These are phyloP conservation scores for Pheosia gnoma DNA, from an alignment of 2,888 invertebrate species.

Conservation along the genomic window DNA sequence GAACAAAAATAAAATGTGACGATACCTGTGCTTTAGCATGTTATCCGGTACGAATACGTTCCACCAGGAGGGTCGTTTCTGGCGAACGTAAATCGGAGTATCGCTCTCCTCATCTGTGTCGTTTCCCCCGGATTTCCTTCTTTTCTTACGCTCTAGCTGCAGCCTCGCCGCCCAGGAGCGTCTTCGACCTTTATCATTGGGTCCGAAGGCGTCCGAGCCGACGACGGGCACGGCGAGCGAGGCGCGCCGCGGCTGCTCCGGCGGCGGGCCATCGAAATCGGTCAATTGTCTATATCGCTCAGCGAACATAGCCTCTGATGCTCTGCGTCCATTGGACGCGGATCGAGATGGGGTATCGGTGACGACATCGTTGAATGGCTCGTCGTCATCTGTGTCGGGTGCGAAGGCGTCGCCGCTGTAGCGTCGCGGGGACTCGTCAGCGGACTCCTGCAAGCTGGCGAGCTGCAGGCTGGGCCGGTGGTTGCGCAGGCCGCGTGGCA, in stretches of 20 bases:
- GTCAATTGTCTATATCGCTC: constrained; percentile 75
- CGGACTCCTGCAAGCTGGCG: constrained; percentile 75
- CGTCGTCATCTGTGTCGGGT: constrained; percentile 73
- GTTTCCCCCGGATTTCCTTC: constrained; percentile 81
- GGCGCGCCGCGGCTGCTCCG: constrained; percentile 73
- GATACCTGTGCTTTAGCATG: constrained; percentile 87
- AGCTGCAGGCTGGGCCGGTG: constrained; percentile 76
- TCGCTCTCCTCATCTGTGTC: constrained; percentile 76
- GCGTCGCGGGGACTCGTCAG: constrained; percentile 72
- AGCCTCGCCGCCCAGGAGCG: constrained; percentile 85
- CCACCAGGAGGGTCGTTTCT: constrained; percentile 95
- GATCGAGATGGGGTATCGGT: constrained; percentile 55
- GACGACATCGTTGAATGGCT: constrained; percentile 60
- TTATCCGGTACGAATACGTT: constrained; percentile 93
- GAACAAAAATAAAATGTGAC: not conserved
- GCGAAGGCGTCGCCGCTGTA: constrained; percentile 69
- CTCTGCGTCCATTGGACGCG: constrained; percentile 70
- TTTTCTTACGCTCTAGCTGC: constrained; percentile 80
- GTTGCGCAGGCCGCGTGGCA: constrained; percentile 61
- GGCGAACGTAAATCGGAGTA: constrained; percentile 79
- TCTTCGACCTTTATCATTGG: constrained; percentile 82
- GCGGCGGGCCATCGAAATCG: constrained; percentile 73
- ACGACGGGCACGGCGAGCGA: constrained; percentile 73
- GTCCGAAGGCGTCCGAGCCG: constrained; percentile 60
- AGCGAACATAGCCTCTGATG: constrained; percentile 76